phyloP scores from a whole-genome alignment of 1,140 invertebrate species.

The Lucilia sericata region DNA sequence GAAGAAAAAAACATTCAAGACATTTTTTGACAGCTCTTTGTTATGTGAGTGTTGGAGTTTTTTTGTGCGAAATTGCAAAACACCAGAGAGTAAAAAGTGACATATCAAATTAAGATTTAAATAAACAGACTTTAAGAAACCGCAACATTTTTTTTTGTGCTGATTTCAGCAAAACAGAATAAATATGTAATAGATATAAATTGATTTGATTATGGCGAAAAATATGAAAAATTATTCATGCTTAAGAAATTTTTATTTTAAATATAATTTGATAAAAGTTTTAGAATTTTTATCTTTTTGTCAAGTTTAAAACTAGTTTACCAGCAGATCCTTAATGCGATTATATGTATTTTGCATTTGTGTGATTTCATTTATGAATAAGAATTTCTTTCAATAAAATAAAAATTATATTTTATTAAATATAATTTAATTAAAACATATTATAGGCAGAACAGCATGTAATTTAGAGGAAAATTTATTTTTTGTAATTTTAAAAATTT shows the following conservation, averaged over 20 bases:
- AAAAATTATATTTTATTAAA: too few relatives aligned
- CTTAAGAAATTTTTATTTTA: neutral
- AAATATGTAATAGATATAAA: neutral
- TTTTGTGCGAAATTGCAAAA: neutral
- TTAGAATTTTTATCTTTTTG: neutral
- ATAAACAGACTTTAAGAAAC: neutral
- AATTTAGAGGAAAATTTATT: too few relatives aligned
- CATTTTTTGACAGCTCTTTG: constrained; percentile 22
- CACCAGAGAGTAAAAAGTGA: constrained; percentile 2
- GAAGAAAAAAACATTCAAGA: constrained; percentile 11
- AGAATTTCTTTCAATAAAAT: too few relatives aligned
- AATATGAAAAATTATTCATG: neutral
- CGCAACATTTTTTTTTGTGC: neutral
- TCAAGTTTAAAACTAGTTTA: neutral
- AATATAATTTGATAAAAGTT: neutral
- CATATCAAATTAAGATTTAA: constrained; percentile 42
- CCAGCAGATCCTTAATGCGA: too few relatives aligned
- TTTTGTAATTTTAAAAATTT: too few relatives aligned
- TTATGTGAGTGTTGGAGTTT: neutral
- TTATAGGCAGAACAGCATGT: too few relatives aligned
- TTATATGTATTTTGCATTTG: too few relatives aligned
- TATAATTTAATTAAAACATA: too few relatives aligned
- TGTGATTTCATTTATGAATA: too few relatives aligned
- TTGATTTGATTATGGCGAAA: neutral
- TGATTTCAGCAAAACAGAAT: constrained; percentile 30